These are phyloP conservation scores for Abramis brama DNA, from an alignment of 2,113 vertebrate genomes.

Conservation along the genomic window DNA sequence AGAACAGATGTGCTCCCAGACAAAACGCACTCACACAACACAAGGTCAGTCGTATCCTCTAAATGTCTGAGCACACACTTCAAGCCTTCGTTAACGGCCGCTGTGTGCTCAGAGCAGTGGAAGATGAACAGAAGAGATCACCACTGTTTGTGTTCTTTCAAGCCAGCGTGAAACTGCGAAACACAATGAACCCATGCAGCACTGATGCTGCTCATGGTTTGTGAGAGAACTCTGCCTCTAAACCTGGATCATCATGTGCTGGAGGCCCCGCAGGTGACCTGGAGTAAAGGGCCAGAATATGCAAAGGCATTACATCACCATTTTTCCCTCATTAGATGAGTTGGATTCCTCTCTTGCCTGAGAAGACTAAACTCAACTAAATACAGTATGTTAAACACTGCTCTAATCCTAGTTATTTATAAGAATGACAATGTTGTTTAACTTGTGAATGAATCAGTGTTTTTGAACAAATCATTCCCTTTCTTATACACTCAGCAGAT, in stretches of 20 bases:
- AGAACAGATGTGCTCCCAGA: constrained; percentile 45
- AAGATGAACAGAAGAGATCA: background rate
- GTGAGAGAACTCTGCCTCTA: background rate
- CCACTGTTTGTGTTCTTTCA: constrained; percentile 1
- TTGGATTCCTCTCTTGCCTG: background rate
- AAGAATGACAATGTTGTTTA: background rate
- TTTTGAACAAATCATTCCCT: background rate
- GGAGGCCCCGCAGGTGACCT: background rate
- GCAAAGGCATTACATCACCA: background rate
- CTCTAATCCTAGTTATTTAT: background rate
- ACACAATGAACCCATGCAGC: background rate
- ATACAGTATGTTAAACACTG: background rate
- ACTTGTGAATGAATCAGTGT: background rate
- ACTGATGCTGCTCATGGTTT: background rate
- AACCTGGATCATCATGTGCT: constrained; percentile 6
- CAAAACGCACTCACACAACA: constrained; percentile 9
- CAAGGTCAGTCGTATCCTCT: constrained; percentile 16
- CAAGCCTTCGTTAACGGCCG: background rate
- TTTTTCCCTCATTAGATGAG: constrained; percentile 22
- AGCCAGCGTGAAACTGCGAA: background rate
- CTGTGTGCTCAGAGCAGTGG: background rate
- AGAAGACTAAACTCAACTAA: background rate
- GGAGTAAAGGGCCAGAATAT: background rate
- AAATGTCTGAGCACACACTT: constrained; percentile 27
- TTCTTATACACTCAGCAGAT: background rate